phyloP scores from a whole-genome alignment of 2,113 vertebrate species.

The Cephalopterus ornatus region DNA sequence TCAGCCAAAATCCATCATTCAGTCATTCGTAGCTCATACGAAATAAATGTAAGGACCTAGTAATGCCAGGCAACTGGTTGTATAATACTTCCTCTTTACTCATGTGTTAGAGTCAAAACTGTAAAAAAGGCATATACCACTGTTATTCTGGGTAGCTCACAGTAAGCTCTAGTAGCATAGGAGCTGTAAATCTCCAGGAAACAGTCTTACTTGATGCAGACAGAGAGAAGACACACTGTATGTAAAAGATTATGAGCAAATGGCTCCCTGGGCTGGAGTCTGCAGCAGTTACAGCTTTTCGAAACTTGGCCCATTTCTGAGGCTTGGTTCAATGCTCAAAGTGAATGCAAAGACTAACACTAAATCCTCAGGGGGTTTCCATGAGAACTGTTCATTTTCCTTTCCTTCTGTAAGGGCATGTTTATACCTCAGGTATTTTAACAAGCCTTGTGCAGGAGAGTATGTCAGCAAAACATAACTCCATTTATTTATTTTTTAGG shows the following conservation, averaged over 20 bases:
- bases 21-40: background rate
- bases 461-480: background rate
- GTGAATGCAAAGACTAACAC: background rate
- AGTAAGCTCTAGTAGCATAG: background rate
- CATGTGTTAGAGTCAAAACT: background rate
- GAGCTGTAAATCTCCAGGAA: background rate
- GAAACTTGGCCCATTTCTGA: background rate
- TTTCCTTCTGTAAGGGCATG: background rate
- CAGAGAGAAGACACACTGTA: background rate
- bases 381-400: background rate
- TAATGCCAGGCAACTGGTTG: background rate
- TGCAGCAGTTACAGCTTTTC: fast-evolving
- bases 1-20: background rate
- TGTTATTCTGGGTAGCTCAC: fast-evolving
- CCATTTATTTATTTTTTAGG: background rate
- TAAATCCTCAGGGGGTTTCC: background rate
- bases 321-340: background rate
- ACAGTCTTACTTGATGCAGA: background rate
- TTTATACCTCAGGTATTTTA: background rate
- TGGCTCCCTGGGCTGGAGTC: background rate
- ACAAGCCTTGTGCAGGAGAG: background rate
- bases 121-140: background rate
- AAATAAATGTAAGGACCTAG: background rate
- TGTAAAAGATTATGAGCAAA: background rate
- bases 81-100: background rate